Percentiles rank a stretch among this genome's conserved stretches.
These are phyloP conservation scores for Mallateleia sp. DNA, from an alignment of 2,888 invertebrate genomes.

Conservation along the genomic window DNA sequence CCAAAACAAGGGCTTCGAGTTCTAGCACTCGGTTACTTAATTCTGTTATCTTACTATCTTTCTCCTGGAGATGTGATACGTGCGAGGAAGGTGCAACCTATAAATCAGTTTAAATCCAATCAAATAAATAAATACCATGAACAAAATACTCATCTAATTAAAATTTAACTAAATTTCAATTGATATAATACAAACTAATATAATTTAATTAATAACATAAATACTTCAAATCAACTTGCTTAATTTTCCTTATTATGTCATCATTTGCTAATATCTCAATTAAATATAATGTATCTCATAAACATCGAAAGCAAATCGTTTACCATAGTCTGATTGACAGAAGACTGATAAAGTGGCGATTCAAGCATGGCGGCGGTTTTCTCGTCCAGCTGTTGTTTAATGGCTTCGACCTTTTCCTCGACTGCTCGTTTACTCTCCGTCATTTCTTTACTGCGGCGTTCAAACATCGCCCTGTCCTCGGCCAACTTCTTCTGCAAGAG, in stretches of 20 bases:
- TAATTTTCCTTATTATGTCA: too few species aligned
- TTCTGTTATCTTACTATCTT: conserved; percentile 92
- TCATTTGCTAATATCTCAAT: too few species aligned
- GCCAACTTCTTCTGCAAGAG: conserved; percentile 88
- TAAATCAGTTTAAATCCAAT: too few species aligned
- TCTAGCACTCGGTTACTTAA: conserved; percentile 93
- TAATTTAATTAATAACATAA: too few species aligned
- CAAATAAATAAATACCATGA: too few species aligned
- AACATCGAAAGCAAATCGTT: conserved; percentile 58
- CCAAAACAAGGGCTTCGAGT: conserved; percentile 94
- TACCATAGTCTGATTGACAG: conserved; percentile 84
- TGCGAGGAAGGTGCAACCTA: conserved; percentile 82
- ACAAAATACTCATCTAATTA: too few species aligned
- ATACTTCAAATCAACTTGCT: too few species aligned
- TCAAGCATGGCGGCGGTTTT: conserved; percentile 85
- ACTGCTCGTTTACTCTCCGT: conserved; percentile 88
- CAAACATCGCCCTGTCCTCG: conserved; percentile 89
- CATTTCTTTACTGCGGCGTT: conserved; percentile 88
- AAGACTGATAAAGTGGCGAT: conserved; percentile 78
- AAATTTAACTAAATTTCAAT: too few species aligned
- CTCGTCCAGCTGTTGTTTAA: conserved; percentile 90
- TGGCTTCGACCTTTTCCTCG: conserved; percentile 89
- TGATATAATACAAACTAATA: too few species aligned
- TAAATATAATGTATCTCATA: too few species aligned
- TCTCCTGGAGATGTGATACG: conserved; percentile 90